phyloP scores from a whole-genome alignment of 2,888 invertebrate species.

The Drosophila kokeensis region DNA sequence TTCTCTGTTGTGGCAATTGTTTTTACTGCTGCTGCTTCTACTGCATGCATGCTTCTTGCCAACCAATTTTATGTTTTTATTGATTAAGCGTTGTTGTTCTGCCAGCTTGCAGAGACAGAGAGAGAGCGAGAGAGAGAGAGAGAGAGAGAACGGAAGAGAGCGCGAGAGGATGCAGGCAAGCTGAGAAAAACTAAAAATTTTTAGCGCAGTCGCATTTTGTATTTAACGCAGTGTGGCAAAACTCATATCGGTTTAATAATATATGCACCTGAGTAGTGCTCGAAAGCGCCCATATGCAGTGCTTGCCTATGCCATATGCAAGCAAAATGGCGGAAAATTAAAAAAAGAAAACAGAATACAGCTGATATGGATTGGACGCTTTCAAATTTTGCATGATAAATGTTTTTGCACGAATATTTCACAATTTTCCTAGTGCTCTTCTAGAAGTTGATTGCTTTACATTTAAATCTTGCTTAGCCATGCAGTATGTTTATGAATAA shows the following conservation, averaged over 20 bases:
- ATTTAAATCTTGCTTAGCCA: too few relatives aligned
- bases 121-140: slow-evolving; percentile 1
- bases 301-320: neutral
- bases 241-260: slow-evolving; percentile 20
- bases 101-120: slow-evolving; percentile 31
- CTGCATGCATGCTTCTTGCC: slow-evolving; percentile 65
- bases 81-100: slow-evolving; percentile 72
- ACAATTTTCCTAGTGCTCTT: too few relatives aligned
- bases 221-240: slow-evolving; percentile 17
- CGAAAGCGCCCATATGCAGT: neutral
- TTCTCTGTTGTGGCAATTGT: slow-evolving; percentile 40
- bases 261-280: slow-evolving; percentile 15
- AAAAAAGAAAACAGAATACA: neutral
- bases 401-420: too few relatives aligned
- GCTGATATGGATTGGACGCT: too few relatives aligned
- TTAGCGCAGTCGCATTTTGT: slow-evolving; percentile 47
- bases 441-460: too few relatives aligned
- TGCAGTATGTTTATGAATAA: too few relatives aligned
- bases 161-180: slow-evolving; percentile 27
- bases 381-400: too few relatives aligned
- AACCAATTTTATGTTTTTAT: slow-evolving; percentile 77
- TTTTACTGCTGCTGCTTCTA: slow-evolving; percentile 48
- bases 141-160: slow-evolving; percentile 20
- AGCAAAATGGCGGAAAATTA: neutral
- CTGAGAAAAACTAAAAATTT: slow-evolving; percentile 24